A percentile compares a stretch with the other conserved stretches of the same genome.
These are phyloP conservation scores for Tanytarsus gracilentus DNA, from an alignment of 2,888 invertebrate species.

Conservation along the genomic window DNA sequence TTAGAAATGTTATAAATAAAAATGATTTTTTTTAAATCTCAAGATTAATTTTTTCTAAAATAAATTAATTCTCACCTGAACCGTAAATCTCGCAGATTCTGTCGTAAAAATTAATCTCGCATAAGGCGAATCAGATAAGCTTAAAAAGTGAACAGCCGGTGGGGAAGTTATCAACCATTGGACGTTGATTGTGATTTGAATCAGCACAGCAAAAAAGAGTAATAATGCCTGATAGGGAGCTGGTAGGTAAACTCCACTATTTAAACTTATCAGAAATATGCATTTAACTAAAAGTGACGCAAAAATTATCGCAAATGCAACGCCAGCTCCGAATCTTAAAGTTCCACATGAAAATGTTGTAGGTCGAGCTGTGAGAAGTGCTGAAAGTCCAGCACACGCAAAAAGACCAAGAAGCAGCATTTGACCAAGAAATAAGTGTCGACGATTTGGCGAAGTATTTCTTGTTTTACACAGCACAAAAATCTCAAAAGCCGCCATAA, in stretches of 20 bases:
- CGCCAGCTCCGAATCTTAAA: slow-evolving; percentile 71
- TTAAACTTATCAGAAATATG: slow-evolving; percentile 83
- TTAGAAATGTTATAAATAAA: no score
- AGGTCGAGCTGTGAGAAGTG: slow-evolving; percentile 68
- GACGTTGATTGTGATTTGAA: slow-evolving; percentile 75
- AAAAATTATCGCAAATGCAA: slow-evolving; percentile 77
- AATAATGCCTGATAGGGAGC: slow-evolving; percentile 86
- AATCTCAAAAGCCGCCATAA: slow-evolving; percentile 79
- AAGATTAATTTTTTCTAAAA: no score
- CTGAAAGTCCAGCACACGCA: slow-evolving; percentile 68
- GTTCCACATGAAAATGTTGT: slow-evolving; percentile 72
- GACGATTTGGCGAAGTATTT: slow-evolving; percentile 70
- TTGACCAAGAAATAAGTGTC: slow-evolving; percentile 80
- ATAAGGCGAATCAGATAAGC: slow-evolving; percentile 39
- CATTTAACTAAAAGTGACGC: slow-evolving; percentile 88
- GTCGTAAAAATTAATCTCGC: slow-evolving; percentile 40
- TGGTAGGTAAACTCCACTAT: slow-evolving; percentile 83
- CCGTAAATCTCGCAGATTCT: slow-evolving; percentile 34
- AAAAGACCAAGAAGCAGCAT: slow-evolving; percentile 77
- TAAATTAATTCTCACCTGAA: no score
- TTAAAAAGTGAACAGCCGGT: slow-evolving; percentile 50
- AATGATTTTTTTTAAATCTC: no score
- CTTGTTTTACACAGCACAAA: slow-evolving; percentile 82
- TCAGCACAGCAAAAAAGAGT: slow-evolving; percentile 81
- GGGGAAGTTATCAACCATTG: slow-evolving; percentile 78